These are phyloP conservation scores for Ennomos erosarius DNA, from an alignment of 2,888 invertebrate species.

Conservation along the genomic window DNA sequence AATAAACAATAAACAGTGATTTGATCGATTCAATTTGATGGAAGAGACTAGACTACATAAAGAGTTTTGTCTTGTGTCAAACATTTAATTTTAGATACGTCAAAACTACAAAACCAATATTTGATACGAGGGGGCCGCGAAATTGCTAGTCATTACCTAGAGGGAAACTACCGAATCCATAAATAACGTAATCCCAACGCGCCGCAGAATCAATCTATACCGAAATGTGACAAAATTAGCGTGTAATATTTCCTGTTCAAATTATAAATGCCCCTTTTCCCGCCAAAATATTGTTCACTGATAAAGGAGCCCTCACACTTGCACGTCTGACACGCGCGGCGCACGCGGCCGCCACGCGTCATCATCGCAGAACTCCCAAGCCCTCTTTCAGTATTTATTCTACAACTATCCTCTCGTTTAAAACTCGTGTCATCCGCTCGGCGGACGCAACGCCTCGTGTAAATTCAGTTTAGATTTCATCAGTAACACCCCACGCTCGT, in stretches of 20 bases:
- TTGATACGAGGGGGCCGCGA: constrained; percentile 35
- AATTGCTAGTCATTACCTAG: constrained; percentile 43
- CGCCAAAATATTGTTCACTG: constrained; percentile 61
- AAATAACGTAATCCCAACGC: constrained; percentile 61
- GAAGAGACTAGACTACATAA: too few species aligned
- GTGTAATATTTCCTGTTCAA: constrained; percentile 82
- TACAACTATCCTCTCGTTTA: constrained; percentile 77
- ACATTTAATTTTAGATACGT: constrained; percentile 1
- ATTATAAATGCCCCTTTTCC: constrained; percentile 76
- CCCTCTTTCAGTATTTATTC: constrained; percentile 74
- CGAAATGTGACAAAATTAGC: constrained; percentile 80
- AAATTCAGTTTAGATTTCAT: constrained; percentile 80
- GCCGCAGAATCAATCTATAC: constrained; percentile 77
- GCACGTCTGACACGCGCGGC: constrained; percentile 57
- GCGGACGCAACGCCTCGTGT: constrained; percentile 62
- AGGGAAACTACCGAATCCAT: constrained; percentile 45
- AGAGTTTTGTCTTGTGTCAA: too few species aligned
- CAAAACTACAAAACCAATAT: constrained; percentile 14
- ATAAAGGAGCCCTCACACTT: constrained; percentile 44
- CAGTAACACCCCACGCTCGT: constrained; percentile 56
- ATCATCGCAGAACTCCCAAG: constrained; percentile 48
- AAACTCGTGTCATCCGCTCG: constrained; percentile 71
- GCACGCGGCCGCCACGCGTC: constrained; percentile 61
- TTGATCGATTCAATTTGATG: too few species aligned
- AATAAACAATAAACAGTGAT: constrained; percentile 17